These are phyloP conservation scores for western clawed frog (Xenopus tropicalis) DNA, from an alignment of 2,113 vertebrate species.

Conservation along the genomic window DNA sequence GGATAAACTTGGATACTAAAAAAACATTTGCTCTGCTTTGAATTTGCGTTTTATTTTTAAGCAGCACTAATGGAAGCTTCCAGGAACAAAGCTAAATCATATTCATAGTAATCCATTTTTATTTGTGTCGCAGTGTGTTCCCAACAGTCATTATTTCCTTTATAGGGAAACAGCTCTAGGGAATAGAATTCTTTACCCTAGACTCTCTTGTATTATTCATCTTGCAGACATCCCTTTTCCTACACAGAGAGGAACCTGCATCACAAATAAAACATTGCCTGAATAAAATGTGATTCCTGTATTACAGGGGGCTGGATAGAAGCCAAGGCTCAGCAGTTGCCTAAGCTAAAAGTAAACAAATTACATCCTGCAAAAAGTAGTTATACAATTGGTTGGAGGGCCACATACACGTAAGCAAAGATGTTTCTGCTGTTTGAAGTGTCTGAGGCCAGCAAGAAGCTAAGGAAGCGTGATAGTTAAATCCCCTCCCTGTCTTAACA, in stretches of 20 bases:
- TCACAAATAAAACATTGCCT: not conserved
- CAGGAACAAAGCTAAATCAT: no score
- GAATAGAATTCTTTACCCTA: no score
- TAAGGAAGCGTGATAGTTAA: not conserved
- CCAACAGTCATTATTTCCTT: no score
- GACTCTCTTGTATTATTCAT: not conserved
- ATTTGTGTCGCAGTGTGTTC: no score
- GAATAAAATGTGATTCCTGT: not conserved
- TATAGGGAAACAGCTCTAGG: no score
- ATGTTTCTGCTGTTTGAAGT: not conserved
- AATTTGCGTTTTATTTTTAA: no score
- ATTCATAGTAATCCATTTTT: no score
- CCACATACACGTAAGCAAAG: constrained; percentile 1
- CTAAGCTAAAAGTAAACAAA: not conserved
- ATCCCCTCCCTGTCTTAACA: not conserved
- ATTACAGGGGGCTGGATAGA: not conserved
- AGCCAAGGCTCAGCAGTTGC: not conserved
- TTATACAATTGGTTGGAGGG: not conserved
- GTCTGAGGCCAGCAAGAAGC: not conserved
- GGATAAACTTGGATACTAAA: no score
- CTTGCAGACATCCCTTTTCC: not conserved
- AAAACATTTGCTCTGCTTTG: no score
- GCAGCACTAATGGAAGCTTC: no score
- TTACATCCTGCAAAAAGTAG: not conserved
- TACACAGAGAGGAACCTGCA: not conserved